Percentiles rank a stretch among this genome's conserved stretches.
Conservation (phyloP, 2,888 invertebrate genomes). For the Epsilonema sp. region DNA sequence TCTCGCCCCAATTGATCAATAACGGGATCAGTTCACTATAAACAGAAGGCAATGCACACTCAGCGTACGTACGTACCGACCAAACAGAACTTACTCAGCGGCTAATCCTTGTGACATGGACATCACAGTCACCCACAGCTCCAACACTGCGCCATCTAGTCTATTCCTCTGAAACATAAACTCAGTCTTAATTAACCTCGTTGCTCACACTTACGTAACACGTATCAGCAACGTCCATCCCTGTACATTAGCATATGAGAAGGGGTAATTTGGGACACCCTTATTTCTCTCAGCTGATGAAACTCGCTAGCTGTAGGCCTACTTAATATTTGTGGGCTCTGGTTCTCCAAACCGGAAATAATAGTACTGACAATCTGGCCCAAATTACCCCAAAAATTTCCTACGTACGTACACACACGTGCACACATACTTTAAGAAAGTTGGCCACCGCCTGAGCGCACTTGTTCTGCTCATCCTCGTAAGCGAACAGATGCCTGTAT, state of each 20-base stretch:
- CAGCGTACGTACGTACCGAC: conserved; percentile 11
- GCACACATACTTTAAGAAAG: conserved; percentile 39
- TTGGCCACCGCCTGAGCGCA: conserved; percentile 49
- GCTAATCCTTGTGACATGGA: conserved; percentile 37
- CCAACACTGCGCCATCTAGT: conserved; percentile 73
- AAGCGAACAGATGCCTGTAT: conserved; percentile 48
- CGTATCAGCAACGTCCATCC: too few relatives aligned
- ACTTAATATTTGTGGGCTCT: too few relatives aligned
- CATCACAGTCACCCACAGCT: conserved; percentile 56
- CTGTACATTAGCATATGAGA: too few relatives aligned
- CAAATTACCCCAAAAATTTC: too few relatives aligned
- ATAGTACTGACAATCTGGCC: too few relatives aligned
- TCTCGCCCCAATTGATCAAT: conserved; percentile 12
- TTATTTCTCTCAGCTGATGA: too few relatives aligned
- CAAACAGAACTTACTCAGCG: conserved; percentile 20
- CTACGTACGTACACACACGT: too few relatives aligned
- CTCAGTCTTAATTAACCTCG: too few relatives aligned
- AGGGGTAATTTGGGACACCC: too few relatives aligned
- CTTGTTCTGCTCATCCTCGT: conserved; percentile 45
- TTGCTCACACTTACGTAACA: too few relatives aligned
- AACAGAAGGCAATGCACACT: background rate
- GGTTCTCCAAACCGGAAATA: too few relatives aligned
- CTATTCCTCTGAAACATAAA: conserved; percentile 50
- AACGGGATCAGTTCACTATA: conserved; percentile 9
- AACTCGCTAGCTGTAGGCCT: too few relatives aligned